Percentiles rank a stretch among this genome's conserved stretches.
These are phyloP conservation scores for Bombyx mandarina DNA, from an alignment of 1,140 invertebrate genomes.

Conservation along the genomic window DNA sequence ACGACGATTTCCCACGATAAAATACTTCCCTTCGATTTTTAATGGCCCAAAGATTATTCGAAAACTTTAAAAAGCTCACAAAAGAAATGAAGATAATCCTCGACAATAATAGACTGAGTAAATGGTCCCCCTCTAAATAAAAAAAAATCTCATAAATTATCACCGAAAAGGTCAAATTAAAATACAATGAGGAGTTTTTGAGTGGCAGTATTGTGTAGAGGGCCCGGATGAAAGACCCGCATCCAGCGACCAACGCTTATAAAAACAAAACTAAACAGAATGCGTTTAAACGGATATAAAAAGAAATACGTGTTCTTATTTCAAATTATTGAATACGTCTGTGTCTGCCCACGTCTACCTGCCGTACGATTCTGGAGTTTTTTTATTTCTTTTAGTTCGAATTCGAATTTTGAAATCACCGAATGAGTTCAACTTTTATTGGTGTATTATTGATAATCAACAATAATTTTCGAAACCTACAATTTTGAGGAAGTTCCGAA, in stretches of 20 bases:
- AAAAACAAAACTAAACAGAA: slow-evolving; percentile 71
- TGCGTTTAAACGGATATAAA: slow-evolving; percentile 69
- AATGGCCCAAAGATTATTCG: slow-evolving; percentile 27
- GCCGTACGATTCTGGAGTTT: slow-evolving; percentile 32
- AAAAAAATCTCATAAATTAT: slow-evolving; percentile 69
- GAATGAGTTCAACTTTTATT: slow-evolving; percentile 38
- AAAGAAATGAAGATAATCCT: slow-evolving; percentile 54
- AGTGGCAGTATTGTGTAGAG: slow-evolving; percentile 66
- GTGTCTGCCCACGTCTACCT: slow-evolving; percentile 66
- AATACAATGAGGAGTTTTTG: slow-evolving; percentile 71
- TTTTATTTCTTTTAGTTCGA: slow-evolving; percentile 46
- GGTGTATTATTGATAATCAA: slow-evolving; percentile 13
- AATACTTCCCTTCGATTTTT: slow-evolving; percentile 13
- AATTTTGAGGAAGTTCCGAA: too few relatives aligned
- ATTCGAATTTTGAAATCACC: slow-evolving; percentile 50
- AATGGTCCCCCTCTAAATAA: slow-evolving; percentile 49
- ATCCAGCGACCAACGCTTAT: slow-evolving; percentile 49
- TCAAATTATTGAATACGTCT: slow-evolving; percentile 70
- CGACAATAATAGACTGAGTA: slow-evolving; percentile 62
- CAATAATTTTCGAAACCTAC: too few relatives aligned
- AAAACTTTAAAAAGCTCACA: slow-evolving; percentile 44
- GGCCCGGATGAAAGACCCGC: slow-evolving; percentile 64
- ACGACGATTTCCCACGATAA: slow-evolving; percentile 6
- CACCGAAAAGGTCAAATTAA: slow-evolving; percentile 71
- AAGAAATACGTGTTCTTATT: slow-evolving; percentile 69